Base-by-base conservation (phyloP, 2,888 invertebrate genomes). In the Eupelmus urozonus region DNA sequence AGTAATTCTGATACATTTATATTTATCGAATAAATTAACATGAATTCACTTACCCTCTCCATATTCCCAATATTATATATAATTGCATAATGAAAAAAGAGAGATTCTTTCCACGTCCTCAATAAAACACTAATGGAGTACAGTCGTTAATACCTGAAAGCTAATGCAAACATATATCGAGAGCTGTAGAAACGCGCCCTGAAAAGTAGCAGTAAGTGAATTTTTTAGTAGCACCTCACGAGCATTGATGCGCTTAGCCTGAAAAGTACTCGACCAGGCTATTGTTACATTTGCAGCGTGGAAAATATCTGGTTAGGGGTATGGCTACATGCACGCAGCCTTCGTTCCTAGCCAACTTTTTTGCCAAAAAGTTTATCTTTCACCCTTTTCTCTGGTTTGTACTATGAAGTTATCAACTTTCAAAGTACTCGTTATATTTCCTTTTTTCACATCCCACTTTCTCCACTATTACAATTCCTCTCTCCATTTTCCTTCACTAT, bases 331-430 rank as follows among this genome's bases (percentile, higher is more conserved):
- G 16, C 45, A 45, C 16, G 34, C 16, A 16, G 51, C 42, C 49
- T 25, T 18, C 34, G 59, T 60, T 57, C 40, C 66, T n/a, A 75
- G 60, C 67, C 67, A 57, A 75, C 67, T 75, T 75, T 67, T 51
- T 11, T 20, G 9, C 45, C 49, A 7, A 18, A 23, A 69, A 74
- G 57, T 76, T n/a, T 76, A 76, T 76, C 70, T 65, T 70, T 75
- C 75, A 51, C 75, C 51, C 60, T 42, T 70, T 63, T 34, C 23
- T 16, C 59, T 42, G 63, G 63, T 74, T 78, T 70, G 66, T 75
- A 75, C 70, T 59, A 79, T 53, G 51, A 79, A 79, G 70, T 75
- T 79, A 79, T 75, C 65, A 79, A 75, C 65, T 75, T 79, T 73
- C n/a, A 75, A 74, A 78, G 51, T 74, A 69, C 40, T 29, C 62